Base-by-base conservation (phyloP, 2,797 vertebrate genomes). In the Malurus leucopterus region DNA sequence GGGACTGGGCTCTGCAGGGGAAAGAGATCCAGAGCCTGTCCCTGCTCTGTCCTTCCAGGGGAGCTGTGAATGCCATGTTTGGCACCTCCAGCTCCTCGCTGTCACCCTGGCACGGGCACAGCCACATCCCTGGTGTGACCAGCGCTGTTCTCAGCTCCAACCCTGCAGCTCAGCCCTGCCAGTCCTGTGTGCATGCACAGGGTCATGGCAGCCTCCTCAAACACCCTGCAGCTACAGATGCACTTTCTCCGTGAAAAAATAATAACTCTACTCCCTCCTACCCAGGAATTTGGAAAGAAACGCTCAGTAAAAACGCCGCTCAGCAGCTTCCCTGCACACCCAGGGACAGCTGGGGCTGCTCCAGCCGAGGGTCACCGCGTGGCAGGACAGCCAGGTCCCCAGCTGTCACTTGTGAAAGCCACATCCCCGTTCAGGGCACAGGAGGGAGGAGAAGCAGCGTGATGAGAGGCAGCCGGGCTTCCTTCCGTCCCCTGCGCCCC, bases 401-500 rank as follows among this genome's bases (percentile, higher is more conserved):
- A 93, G 90, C 88, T 93, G 92, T 46, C 91, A 47, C 85, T 83
- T 36, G 76, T 23, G 11, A 86, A 87, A 86, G 38, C 65, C 40
- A 13, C 71, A 61, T 67, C 40, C 34, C 34, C 20, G 20, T 50
- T 8, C 65, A 29, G 1, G 5, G 19, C 6, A 34, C 67, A 54
- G 70, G 50, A 75, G 80, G 76, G 59, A 90, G 49, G 62, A 59
- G 34, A 65, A 76, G 55, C 58, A 91, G 41, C 30, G 29, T 0
- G 30, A 36, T 9, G 20, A 81, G 79, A 70, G 57, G 86, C 79
- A 81, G 84, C 77, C 53, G 59, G 63, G 86, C 79, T 94, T 83
- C 86, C 89, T 90, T 50, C 67, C 51, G 58, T 47, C 47, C 11
- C 11, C 63, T 13, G 22, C 17, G n/a, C 62, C 8, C 54, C 20